Evolutionary conservation across 2,888 invertebrate species (phyloP).

Genomic region (Caenorhabditis sinica): DNA sequence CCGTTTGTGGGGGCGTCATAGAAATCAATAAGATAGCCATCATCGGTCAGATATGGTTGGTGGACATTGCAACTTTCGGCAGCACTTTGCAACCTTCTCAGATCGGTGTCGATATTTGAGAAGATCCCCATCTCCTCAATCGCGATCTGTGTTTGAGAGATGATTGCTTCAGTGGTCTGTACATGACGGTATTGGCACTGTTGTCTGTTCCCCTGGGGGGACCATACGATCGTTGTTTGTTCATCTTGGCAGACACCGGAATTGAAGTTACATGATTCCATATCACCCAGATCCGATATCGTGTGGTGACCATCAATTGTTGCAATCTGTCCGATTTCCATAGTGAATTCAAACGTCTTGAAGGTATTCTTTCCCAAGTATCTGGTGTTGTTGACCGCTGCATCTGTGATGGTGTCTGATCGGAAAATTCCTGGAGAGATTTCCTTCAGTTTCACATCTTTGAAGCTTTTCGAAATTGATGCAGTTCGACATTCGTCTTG

Average conservation of each 20-base stretch:
- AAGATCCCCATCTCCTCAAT: not conserved
- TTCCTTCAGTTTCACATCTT: constrained; percentile 3
- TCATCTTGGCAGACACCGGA: not conserved
- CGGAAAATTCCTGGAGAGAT: constrained; percentile 1
- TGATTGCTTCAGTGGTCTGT: not conserved
- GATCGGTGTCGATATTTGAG: not conserved
- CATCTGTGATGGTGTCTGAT: not conserved
- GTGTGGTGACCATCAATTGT: not conserved
- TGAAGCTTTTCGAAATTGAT: not conserved
- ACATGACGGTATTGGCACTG: not conserved
- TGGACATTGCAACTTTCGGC: not conserved
- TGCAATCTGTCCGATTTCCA: not conserved
- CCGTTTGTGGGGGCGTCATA: not conserved
- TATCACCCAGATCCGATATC: not conserved
- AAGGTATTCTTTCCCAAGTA: not conserved
- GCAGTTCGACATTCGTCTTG: not conserved
- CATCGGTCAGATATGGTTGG: not conserved
- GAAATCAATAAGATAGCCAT: not conserved
- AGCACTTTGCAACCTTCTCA: not conserved
- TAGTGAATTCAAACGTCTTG: not conserved
- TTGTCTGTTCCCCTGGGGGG: not conserved
- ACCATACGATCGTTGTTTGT: not conserved
- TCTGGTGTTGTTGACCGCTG: not conserved
- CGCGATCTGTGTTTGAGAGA: not conserved
- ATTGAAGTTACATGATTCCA: not conserved